These are phyloP conservation scores for Athalia circularis DNA, from an alignment of 2,888 invertebrate species.

Conservation along the genomic window DNA sequence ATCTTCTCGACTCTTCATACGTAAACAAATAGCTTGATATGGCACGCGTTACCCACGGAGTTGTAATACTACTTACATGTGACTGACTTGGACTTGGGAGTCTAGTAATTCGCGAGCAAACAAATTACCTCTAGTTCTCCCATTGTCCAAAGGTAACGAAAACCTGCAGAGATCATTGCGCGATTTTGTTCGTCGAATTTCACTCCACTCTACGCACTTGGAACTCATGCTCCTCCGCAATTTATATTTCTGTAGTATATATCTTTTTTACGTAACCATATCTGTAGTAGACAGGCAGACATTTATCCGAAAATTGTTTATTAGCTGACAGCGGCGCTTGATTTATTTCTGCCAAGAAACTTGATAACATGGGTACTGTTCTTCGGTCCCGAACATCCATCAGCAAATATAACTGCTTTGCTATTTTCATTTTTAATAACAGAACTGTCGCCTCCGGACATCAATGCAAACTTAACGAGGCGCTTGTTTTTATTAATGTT, in stretches of 20 bases:
- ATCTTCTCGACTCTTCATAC: background rate
- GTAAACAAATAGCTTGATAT: conserved; percentile 13
- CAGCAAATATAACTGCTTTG: conserved; percentile 8
- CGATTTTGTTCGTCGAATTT: conserved; percentile 1
- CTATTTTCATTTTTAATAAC: conserved; percentile 24
- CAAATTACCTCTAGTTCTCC: conserved; percentile 16
- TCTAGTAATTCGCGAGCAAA: conserved; percentile 31
- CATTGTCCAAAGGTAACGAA: background rate
- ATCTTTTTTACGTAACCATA: background rate
- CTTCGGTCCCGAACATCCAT: conserved; percentile 5
- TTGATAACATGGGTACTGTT: conserved; percentile 5
- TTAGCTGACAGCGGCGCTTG: background rate
- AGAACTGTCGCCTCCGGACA: conserved; percentile 14
- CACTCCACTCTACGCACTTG: background rate
- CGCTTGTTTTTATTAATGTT: too few species aligned
- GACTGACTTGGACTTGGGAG: conserved; percentile 2
- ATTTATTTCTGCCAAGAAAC: conserved; percentile 5
- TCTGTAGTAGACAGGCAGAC: too few species aligned
- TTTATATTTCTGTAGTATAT: background rate
- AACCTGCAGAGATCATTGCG: background rate
- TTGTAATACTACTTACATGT: conserved; percentile 1
- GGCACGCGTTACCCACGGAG: background rate
- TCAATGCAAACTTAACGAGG: background rate
- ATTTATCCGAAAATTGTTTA: conserved; percentile 14
- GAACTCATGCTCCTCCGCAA: background rate